Conservation (phyloP, 2,797 vertebrate genomes). For the Urophycis tenuis region DNA sequence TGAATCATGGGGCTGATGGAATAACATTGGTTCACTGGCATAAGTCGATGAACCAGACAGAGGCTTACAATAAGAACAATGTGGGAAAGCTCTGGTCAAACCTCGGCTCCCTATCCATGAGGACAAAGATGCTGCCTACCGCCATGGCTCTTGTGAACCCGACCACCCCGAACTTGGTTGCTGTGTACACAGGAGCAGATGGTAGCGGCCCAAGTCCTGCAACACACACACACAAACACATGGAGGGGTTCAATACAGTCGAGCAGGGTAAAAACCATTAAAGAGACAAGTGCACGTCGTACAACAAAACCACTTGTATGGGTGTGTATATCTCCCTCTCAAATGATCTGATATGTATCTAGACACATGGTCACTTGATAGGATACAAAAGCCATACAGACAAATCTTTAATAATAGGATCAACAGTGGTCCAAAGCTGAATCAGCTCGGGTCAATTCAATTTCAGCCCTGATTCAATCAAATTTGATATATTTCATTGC, state of each 20-base stretch:
- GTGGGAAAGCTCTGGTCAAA: not conserved
- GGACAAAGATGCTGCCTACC: constrained; percentile 42
- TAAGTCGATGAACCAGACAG: not conserved
- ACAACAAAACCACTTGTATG: too few relatives aligned
- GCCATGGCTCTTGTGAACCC: constrained; percentile 70
- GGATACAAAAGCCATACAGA: too few relatives aligned
- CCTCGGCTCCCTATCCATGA: not conserved
- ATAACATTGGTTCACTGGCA: not conserved
- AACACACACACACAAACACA: not conserved
- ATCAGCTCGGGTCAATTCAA: too few relatives aligned
- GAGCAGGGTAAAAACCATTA: not conserved
- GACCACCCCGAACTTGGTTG: constrained; percentile 65
- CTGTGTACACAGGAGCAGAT: constrained; percentile 64
- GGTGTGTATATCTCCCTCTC: too few relatives aligned
- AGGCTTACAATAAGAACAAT: not conserved
- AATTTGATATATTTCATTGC: too few relatives aligned
- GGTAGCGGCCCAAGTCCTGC: constrained; percentile 55
- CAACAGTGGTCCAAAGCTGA: too few relatives aligned
- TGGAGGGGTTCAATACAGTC: not conserved
- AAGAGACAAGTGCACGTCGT: not conserved
- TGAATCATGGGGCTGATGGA: not conserved
- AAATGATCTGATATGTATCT: too few relatives aligned
- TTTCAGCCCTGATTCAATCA: too few relatives aligned
- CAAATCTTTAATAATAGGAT: too few relatives aligned
- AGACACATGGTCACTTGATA: too few relatives aligned